Percentiles rank a stretch among this genome's conserved stretches.
Conservation (phyloP, 2,113 vertebrate genomes). For the Rhizomys pruinosus region DNA sequence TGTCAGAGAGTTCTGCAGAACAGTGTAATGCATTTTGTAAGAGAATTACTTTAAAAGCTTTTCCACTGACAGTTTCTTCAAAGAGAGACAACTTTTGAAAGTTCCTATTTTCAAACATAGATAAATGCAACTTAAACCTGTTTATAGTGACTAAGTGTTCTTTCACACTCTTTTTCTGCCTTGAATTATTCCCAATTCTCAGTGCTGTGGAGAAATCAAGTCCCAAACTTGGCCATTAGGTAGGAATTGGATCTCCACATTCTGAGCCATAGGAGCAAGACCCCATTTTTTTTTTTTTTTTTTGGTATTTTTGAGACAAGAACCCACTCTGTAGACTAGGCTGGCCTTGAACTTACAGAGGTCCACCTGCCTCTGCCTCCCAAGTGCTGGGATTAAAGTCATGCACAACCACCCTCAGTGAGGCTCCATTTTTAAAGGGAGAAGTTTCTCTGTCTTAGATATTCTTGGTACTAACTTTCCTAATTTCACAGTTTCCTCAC, state of each 20-base stretch:
- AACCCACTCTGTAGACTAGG: too few species aligned
- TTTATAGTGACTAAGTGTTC: neutral
- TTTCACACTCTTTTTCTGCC: slow-evolving; percentile 11
- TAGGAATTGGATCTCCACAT: neutral
- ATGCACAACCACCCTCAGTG: too few species aligned
- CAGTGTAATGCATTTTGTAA: slow-evolving; percentile 46
- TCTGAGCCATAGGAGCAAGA: too few species aligned
- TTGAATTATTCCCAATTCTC: slow-evolving; percentile 34
- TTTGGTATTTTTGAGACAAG: too few species aligned
- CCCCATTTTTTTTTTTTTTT: too few species aligned
- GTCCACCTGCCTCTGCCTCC: neutral
- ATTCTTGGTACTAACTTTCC: neutral
- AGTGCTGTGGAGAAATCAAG: neutral
- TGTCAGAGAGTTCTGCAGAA: slow-evolving; percentile 54
- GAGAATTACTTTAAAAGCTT: slow-evolving; percentile 76
- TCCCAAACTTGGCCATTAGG: neutral
- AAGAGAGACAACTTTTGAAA: slow-evolving; percentile 69
- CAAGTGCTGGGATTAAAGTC: too few species aligned
- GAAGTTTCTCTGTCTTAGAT: neutral
- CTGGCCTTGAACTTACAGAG: too few species aligned
- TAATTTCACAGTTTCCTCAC: neutral
- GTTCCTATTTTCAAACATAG: slow-evolving; percentile 61
- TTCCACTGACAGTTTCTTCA: slow-evolving; percentile 69
- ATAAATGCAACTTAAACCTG: slow-evolving; percentile 61
- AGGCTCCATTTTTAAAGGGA: neutral